Base-by-base conservation (phyloP, 2,113 vertebrate genomes). In the Limnothrissa miodon region DNA sequence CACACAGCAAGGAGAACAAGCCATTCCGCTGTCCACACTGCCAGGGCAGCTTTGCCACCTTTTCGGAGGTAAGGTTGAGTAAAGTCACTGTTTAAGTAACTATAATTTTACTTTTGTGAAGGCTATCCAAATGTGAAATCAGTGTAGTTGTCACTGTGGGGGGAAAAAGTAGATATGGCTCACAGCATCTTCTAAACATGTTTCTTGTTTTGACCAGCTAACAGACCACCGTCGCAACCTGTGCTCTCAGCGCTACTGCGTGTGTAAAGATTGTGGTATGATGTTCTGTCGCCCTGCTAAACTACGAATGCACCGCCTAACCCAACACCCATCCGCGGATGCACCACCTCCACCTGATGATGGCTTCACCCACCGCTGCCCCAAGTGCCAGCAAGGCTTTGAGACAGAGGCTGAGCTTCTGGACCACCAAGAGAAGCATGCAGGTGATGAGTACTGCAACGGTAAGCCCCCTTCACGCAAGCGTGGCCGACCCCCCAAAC, bases 1-100 rank as follows among this genome's bases (percentile, higher is more conserved):
- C 92, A 46, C 95, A 95, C 91, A 95, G 93, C 93, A 95, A 94
- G 86, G 95, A 95, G 56, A 94, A 95, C 88, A 95, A 95, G 88
- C 95, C 95, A 85, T 95, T 95, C 88, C 95, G 94, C 90, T 95
- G 95, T 48, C 89, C 90, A 46, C 93, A 93, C 85, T 95, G 95
- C 89, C 91, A 93, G 85, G 93, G 94, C 87, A 92, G 94, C 87
- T 95, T 95, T 78, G 93, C 93, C 78, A 94, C 93, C 0, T 95
- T 95, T 85, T 94, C 94, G 82, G 94, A 95, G 90, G 94, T 94
- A 25, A 74, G 66, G 13, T 74, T 17, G 2, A 74, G 29, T 1
- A 39, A 29, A n/a, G n/a, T n/a, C n/a, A n/a, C n/a, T n/a, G n/a
- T n/a, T n/a, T n/a, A n/a, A n/a, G n/a, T n/a, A n/a, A n/a, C n/a